Base-by-base conservation (phyloP, 2,888 invertebrate genomes). In the Nomada hirtipes region DNA sequence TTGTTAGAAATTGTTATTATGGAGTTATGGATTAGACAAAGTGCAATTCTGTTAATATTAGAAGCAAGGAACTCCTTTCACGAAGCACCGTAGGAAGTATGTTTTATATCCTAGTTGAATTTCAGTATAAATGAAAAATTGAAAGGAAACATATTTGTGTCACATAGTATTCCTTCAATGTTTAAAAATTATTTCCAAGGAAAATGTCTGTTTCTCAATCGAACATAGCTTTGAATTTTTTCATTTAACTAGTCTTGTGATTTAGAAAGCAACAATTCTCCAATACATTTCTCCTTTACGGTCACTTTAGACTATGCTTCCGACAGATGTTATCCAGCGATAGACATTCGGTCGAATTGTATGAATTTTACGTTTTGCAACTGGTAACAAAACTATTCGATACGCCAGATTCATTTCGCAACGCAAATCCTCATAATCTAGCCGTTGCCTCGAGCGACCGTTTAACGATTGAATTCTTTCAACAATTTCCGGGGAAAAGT, bases 381-480 rank as follows among this genome's bases (percentile, higher is more conserved):
- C 44, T 15, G 44, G 47, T 47, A 44, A 50, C 15, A 47, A 53
- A 47, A 50, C 63, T 42, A 20, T 36, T 44, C 55, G 18, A 47
- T 36, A 57, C 1, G 29, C 10, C 4, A 2, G 60, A 50, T 60
- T 29, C 60, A 44, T 70, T 70, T 70, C 70, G 70, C 70, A 70
- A 70, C 70, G 60, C 29, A 60, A 70, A 70, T 70, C 60, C 70
- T 60, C 70, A 18, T 60, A 70, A 60, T 70, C 60, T 29, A 4
- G 36, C 50, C 15, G 50, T 7, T 50, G 60, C 70, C 60, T 1
- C 20, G 20, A 60, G 70, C 70, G 47, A 60, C 4, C 59, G 60
- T 70, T 70, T 60, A 70, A 60, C 47, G 70, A 59, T 50, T 60
- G 60, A 60, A 70, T 76, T 71, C 71, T 76, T 71, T 63, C 29